These are phyloP conservation scores for Rhabdomys dilectus DNA, from an alignment of 2,113 vertebrate species.

Conservation along the genomic window DNA sequence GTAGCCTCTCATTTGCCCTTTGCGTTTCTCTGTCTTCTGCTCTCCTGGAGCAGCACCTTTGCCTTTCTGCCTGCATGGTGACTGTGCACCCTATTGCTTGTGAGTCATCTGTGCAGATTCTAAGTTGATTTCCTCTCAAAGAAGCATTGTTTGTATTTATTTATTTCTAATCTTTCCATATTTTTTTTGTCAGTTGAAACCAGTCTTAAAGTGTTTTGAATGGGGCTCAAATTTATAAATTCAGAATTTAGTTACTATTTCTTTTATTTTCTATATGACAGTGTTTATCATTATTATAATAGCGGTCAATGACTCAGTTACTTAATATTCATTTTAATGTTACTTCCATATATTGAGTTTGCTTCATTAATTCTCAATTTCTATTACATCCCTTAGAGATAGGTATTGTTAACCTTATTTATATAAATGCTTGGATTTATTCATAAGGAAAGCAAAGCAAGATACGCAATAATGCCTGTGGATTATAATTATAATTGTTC, in stretches of 20 bases:
- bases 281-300: neutral
- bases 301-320: neutral
- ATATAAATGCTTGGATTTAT: neutral
- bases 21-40: neutral
- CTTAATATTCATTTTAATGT: conserved; percentile 52
- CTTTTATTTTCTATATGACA: conserved; percentile 30
- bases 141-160: neutral
- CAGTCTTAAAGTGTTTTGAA: conserved; percentile 30
- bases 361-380: conserved; percentile 3
- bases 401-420: neutral
- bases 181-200: conserved; percentile 35
- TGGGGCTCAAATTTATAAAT: neutral
- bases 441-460: neutral
- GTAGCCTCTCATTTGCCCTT: conserved; percentile 83
- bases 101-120: conserved; percentile 29
- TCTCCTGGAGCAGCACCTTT: neutral
- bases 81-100: neutral
- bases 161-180: neutral
- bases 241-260: conserved; percentile 51
- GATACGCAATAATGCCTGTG: neutral
- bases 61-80: neutral
- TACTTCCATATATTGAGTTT: neutral
- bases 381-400: neutral
- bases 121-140: conserved; percentile 31
- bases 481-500: conserved; percentile 28